A percentile compares a stretch with the other conserved stretches of the same genome.
phyloP scores from a whole-genome alignment of 1,140 invertebrate species.

The Brachionus sp. region DNA sequence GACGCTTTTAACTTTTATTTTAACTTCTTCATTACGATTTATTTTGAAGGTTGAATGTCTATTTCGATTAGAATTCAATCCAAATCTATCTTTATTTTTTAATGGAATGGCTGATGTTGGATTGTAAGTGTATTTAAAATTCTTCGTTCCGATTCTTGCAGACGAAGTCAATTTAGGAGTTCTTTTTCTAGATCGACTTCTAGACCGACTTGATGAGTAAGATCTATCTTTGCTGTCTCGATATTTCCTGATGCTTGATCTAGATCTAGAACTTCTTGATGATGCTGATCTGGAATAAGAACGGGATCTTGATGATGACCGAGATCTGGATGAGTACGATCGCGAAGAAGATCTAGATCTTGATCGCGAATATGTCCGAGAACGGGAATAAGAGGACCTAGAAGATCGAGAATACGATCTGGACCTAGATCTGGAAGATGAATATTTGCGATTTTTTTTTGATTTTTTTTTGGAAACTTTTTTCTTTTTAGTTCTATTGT shows the following conservation, averaged over 20 bases:
- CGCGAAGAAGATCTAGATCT: neutral
- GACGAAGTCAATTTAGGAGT: conserved; percentile 14
- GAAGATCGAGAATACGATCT: neutral
- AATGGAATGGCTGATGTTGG: conserved; percentile 5
- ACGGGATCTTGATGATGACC: neutral
- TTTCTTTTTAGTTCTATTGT: neutral
- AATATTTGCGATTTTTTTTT: neutral
- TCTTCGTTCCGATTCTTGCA: neutral
- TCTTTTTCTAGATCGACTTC: neutral
- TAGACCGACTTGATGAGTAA: neutral
- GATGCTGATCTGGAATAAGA: neutral
- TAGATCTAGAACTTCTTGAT: neutral
- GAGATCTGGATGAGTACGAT: neutral
- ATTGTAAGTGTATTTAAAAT: neutral
- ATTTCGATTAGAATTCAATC: neutral
- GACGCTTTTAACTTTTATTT: neutral
- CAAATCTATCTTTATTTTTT: neutral
- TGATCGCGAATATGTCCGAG: neutral
- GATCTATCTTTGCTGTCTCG: neutral
- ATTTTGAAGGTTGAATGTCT: neutral
- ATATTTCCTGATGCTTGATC: neutral
- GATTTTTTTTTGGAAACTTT: conserved; percentile 4
- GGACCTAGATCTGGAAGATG: neutral
- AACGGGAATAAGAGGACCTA: neutral
- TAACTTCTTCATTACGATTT: neutral